Evolutionary conservation across 2,797 vertebrate species (phyloP).

Genomic region (Todus mexicanus): DNA sequence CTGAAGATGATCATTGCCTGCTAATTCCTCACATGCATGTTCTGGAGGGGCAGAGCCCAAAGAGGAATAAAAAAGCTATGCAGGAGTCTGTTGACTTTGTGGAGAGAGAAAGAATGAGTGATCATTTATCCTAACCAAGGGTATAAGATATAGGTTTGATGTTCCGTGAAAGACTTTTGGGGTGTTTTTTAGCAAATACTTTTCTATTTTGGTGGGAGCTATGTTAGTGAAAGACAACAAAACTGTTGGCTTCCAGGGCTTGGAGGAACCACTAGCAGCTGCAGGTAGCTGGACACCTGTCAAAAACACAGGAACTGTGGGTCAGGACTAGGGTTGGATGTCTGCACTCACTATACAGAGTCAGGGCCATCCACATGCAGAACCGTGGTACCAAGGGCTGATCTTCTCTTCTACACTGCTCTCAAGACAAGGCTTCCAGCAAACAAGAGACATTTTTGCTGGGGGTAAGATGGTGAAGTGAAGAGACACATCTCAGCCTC

Average conservation of each 20-base stretch:
- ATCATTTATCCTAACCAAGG: background rate
- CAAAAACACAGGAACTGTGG: background rate
- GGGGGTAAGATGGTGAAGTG: background rate
- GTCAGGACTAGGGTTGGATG: background rate
- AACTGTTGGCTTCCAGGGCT: background rate
- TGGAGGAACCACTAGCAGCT: background rate
- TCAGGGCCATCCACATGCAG: fast-evolving
- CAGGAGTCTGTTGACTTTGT: background rate
- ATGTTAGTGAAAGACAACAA: background rate
- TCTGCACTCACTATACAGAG: fast-evolving
- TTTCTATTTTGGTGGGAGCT: background rate
- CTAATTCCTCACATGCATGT: background rate
- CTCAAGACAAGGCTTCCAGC: background rate
- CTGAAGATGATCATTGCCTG: background rate
- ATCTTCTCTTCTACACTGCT: background rate
- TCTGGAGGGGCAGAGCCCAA: background rate
- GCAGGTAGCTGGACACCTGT: background rate
- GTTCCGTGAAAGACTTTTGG: background rate
- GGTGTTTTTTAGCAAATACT: background rate
- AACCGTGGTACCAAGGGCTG: background rate
- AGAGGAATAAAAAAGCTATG: background rate
- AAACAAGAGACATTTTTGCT: background rate
- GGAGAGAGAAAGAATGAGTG: background rate
- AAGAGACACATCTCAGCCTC: background rate
- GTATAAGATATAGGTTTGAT: background rate